A percentile compares a stretch with the other conserved stretches of the same genome.
phyloP scores from a whole-genome alignment of 2,888 invertebrate genomes.

The Hoplodrina blanda region DNA sequence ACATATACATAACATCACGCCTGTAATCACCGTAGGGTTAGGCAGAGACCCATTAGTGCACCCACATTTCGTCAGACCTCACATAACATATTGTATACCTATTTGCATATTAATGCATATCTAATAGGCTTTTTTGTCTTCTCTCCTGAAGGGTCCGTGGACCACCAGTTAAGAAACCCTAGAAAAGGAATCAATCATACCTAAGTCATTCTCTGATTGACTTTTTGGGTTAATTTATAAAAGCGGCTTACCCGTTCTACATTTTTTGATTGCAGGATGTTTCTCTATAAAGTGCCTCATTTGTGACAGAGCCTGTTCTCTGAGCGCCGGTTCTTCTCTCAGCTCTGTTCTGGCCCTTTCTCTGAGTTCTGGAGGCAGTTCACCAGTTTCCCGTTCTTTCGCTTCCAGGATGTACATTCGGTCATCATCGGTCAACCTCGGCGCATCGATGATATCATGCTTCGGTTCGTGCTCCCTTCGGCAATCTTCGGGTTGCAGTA shows the following conservation, averaged over 20 bases:
- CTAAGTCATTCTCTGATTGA: too few species aligned
- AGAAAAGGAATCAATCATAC: too few species aligned
- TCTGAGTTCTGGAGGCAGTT: constrained; percentile 90
- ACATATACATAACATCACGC: too few species aligned
- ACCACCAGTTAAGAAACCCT: too few species aligned
- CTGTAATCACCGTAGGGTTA: too few species aligned
- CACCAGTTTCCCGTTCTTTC: constrained; percentile 84
- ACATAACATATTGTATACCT: too few species aligned
- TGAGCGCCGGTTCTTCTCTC: constrained; percentile 94
- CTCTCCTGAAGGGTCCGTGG: too few species aligned
- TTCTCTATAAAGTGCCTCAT: constrained; percentile 96
- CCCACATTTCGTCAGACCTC: too few species aligned
- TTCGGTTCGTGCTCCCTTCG: constrained; percentile 81
- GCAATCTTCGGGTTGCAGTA: constrained; percentile 85
- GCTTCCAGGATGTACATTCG: constrained; percentile 77
- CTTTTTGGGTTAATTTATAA: too few species aligned
- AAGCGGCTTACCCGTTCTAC: constrained; percentile 92
- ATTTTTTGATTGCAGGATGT: constrained; percentile 95
- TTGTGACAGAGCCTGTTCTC: constrained; percentile 94
- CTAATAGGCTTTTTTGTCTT: too few species aligned
- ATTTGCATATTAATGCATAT: too few species aligned
- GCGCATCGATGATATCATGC: constrained; percentile 74
- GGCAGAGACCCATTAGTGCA: too few species aligned
- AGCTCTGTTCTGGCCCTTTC: constrained; percentile 93
- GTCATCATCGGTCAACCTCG: constrained; percentile 83